These are phyloP conservation scores for Cyclophora punctaria DNA, from an alignment of 2,888 invertebrate species.

Conservation along the genomic window DNA sequence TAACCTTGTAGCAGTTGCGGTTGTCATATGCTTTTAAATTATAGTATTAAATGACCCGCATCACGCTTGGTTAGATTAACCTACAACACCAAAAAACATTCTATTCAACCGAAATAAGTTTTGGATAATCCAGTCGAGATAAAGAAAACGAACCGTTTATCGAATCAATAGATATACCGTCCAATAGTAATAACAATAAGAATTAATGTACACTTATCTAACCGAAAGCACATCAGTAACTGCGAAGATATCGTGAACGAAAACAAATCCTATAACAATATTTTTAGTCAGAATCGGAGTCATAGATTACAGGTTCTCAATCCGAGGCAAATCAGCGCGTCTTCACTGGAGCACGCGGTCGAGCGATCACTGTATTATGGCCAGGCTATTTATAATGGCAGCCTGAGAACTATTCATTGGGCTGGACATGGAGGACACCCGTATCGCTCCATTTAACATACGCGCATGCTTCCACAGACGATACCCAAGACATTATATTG, in stretches of 20 bases:
- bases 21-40: no score
- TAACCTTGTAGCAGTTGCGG: no score
- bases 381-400: slow-evolving; percentile 36
- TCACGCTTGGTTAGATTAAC: no score
- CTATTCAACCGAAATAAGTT: no score
- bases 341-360: slow-evolving; percentile 27
- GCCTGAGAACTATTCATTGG: slow-evolving; percentile 51
- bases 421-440: slow-evolving; percentile 55
- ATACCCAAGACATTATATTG: slow-evolving; percentile 27
- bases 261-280: no score
- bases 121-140: no score
- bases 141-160: no score
- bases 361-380: slow-evolving; percentile 26
- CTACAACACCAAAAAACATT: no score
- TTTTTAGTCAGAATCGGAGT: background rate
- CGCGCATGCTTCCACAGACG: slow-evolving; percentile 44
- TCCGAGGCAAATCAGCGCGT: slow-evolving; percentile 20
- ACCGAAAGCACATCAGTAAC: background rate
- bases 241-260: background rate
- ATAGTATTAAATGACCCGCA: no score
- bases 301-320: slow-evolving; percentile 15
- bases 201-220: background rate
- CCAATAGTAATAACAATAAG: no score
- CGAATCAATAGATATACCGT: no score
- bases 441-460: slow-evolving; percentile 59